These are phyloP conservation scores for Clarias macrocephalus DNA, from an alignment of 2,113 vertebrate genomes.

Conservation along the genomic window DNA sequence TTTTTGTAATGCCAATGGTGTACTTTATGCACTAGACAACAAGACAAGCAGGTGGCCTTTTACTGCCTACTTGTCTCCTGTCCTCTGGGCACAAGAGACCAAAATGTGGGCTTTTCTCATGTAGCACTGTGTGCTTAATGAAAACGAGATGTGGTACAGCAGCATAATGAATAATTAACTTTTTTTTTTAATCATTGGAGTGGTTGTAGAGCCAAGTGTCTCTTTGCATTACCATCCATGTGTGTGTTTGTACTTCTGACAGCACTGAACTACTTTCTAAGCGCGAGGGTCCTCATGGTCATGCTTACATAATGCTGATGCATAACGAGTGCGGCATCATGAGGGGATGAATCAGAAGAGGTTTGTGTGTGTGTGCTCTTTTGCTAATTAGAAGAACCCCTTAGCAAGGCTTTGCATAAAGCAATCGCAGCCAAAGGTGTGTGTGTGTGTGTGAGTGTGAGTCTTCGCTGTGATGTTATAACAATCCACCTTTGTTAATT, in stretches of 20 bases:
- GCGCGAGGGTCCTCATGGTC: not conserved
- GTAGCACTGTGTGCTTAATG: not conserved
- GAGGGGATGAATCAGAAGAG: not conserved
- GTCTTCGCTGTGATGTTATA: not conserved
- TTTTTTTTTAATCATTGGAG: not conserved
- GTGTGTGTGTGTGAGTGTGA: not conserved
- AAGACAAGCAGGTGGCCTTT: no score
- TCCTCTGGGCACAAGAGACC: not conserved
- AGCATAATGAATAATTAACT: conserved; percentile 33
- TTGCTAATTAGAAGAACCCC: conserved; percentile 21
- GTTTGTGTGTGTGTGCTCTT: conserved; percentile 14
- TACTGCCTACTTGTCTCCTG: not conserved
- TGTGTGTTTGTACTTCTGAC: conserved; percentile 4
- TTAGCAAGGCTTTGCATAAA: not conserved
- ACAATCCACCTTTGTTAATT: conserved; percentile 13
- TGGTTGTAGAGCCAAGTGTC: not conserved
- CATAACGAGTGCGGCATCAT: conserved; percentile 4
- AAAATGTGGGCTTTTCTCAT: not conserved
- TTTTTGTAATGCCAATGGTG: not conserved
- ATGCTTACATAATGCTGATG: conserved; percentile 30
- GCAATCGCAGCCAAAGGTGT: conserved; percentile 7
- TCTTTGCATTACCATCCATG: not conserved
- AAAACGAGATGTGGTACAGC: not conserved
- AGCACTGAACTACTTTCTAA: not conserved
- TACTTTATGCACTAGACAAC: not conserved